Evolutionary conservation across 2,888 invertebrate genomes (phyloP).

Genomic region (Oligia strigilis): DNA sequence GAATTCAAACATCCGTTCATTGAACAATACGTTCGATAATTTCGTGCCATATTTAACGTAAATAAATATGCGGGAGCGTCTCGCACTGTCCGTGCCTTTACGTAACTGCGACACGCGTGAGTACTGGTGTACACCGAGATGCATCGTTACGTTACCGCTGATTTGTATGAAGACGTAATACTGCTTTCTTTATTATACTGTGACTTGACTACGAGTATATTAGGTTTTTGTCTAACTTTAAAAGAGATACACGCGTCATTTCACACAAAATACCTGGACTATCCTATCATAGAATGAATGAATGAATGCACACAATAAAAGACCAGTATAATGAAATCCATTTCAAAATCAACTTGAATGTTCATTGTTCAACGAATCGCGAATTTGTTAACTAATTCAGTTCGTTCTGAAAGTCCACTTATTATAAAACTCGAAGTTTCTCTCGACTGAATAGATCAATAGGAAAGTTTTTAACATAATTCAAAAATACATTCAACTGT

Average conservation of each 20-base stretch:
- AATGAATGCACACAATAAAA: constrained; percentile 33
- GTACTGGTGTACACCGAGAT: too few species aligned
- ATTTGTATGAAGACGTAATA: not conserved
- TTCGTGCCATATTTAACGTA: not conserved
- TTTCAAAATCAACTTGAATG: constrained; percentile 8
- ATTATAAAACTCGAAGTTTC: constrained; percentile 22
- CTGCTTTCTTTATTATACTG: not conserved
- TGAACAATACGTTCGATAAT: not conserved
- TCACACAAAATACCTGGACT: not conserved
- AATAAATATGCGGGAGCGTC: not conserved
- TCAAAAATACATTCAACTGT: constrained; percentile 44
- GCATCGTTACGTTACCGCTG: not conserved
- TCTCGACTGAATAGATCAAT: constrained; percentile 30
- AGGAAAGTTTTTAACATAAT: constrained; percentile 36
- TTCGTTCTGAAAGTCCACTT: constrained; percentile 47
- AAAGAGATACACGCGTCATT: not conserved
- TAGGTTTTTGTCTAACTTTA: not conserved
- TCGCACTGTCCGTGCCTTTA: not conserved
- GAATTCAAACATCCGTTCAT: not conserved
- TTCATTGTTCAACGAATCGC: constrained; percentile 47
- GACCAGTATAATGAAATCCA: constrained; percentile 22
- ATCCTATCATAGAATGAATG: constrained; percentile 1
- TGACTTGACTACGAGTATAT: not conserved
- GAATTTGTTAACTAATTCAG: constrained; percentile 35
- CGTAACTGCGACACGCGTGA: not conserved